Evolutionary conservation across 2,888 invertebrate species (phyloP).

Genomic region (Nebria salina): DNA sequence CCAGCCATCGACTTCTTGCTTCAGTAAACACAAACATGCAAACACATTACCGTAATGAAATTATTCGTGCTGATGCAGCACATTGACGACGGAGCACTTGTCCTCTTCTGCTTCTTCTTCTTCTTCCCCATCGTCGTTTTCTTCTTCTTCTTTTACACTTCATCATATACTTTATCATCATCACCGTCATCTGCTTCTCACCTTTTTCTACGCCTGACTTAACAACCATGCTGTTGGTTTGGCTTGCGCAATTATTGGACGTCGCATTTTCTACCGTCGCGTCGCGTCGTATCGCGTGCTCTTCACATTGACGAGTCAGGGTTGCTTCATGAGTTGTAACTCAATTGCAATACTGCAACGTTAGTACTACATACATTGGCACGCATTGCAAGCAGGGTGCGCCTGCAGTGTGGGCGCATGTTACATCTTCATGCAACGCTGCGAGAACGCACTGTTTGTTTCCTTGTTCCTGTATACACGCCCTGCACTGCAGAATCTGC

Average conservation of each 20-base stretch:
- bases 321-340: neutral
- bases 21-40: slow-evolving; percentile 47
- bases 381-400: slow-evolving; percentile 23
- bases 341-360: neutral
- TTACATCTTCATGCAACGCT: slow-evolving; percentile 46
- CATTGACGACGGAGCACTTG: slow-evolving; percentile 42
- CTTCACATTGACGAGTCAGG: too few species aligned
- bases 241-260: neutral
- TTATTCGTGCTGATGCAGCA: slow-evolving; percentile 52
- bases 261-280: neutral
- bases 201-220: neutral
- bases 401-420: slow-evolving; percentile 29
- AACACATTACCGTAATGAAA: slow-evolving; percentile 48
- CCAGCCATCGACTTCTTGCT: slow-evolving; percentile 46
- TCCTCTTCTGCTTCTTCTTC: slow-evolving; percentile 20
- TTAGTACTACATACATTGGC: neutral
- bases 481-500: slow-evolving; percentile 27
- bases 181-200: neutral
- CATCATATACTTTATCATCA: neutral
- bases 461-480: slow-evolving; percentile 45
- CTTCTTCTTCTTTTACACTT: slow-evolving; percentile 17
- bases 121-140: slow-evolving; percentile 14
- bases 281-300: neutral
- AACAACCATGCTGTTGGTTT: neutral
- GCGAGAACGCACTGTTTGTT: slow-evolving; percentile 36